Conservation (phyloP, 2,797 vertebrate genomes). For the Tachyglossus aculeatus region DNA sequence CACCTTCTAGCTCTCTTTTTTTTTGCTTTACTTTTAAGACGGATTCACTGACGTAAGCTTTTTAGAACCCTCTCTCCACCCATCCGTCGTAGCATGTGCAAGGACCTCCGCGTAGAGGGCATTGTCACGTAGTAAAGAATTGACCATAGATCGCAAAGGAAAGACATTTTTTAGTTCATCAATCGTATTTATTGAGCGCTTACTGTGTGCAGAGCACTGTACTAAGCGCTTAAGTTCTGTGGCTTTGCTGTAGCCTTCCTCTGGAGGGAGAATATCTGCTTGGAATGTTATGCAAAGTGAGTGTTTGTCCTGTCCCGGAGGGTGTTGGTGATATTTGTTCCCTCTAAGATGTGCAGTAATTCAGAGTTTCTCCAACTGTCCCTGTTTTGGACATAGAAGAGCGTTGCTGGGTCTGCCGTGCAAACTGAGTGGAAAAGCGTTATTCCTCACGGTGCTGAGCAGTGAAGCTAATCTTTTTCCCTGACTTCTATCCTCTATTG, state of each 20-base stretch:
- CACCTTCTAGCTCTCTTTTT: neutral
- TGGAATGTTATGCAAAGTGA: neutral
- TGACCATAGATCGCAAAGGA: neutral
- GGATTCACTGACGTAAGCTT: neutral
- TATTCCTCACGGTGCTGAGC: neutral
- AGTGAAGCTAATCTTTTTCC: neutral
- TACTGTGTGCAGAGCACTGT: too few relatives aligned
- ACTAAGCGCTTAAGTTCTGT: too few relatives aligned
- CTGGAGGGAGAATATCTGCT: neutral
- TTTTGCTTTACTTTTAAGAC: neutral
- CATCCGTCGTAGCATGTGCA: fast-evolving
- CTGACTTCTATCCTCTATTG: neutral
- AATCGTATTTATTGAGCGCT: too few relatives aligned
- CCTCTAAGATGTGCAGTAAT: slow-evolving; percentile 4
- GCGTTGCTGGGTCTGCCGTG: neutral
- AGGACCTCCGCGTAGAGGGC: neutral
- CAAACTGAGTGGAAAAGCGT: neutral
- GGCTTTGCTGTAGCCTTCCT: neutral
- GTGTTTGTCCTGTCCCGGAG: neutral
- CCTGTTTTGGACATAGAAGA: neutral
- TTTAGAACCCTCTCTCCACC: neutral
- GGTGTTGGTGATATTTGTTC: slow-evolving; percentile 5
- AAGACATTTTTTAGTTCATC: neutral
- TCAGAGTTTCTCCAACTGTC: neutral
- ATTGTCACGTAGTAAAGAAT: neutral